Conservation (phyloP, 2,113 vertebrate species). For the Gavia stellata region DNA sequence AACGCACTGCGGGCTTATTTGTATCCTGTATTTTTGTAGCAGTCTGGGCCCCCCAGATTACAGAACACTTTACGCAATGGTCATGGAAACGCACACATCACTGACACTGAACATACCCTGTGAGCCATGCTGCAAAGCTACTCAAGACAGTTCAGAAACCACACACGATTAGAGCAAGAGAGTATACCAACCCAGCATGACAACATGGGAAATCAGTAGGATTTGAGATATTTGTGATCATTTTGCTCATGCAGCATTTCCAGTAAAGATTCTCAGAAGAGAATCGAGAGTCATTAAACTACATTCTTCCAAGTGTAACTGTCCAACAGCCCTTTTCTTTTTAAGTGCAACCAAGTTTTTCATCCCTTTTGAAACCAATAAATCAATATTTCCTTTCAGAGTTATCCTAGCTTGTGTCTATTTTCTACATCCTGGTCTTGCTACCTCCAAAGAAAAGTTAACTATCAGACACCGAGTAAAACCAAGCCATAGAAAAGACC, state of each 20-base stretch:
- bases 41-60: neutral
- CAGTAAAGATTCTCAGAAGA: neutral
- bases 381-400: neutral
- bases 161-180: neutral
- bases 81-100: neutral
- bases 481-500: neutral
- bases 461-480: neutral
- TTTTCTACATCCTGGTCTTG: neutral
- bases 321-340: neutral
- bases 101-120: neutral
- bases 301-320: neutral
- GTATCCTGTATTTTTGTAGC: neutral
- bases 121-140: neutral
- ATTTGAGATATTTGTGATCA: neutral
- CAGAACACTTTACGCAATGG: accelerated
- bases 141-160: neutral
- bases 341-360: neutral
- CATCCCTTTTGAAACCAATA: neutral
- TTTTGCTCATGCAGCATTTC: neutral
- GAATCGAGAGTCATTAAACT: neutral
- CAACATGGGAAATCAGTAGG: neutral
- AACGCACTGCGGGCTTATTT: neutral
- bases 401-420: neutral
- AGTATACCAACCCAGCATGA: neutral
- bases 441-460: neutral